Base-by-base conservation (phyloP, 2,888 invertebrate genomes). In the Lydus trimaculatus region DNA sequence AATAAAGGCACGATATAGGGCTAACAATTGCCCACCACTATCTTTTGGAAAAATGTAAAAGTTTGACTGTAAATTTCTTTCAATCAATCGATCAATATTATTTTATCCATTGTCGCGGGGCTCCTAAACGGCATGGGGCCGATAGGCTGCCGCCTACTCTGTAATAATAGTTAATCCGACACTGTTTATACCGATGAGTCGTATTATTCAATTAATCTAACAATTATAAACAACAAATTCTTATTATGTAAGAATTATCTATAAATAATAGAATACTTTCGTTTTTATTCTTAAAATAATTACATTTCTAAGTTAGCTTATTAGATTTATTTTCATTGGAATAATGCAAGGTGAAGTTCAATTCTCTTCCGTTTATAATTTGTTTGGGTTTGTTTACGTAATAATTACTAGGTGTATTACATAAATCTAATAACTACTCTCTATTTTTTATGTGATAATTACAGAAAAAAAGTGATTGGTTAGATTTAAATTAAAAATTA, bases 331-430 rank as follows among this genome's bases (percentile, higher is more conserved):
- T n/a, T n/a, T n/a, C n/a, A n/a, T n/a, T n/a, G n/a, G n/a, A n/a
- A n/a, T n/a, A n/a, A n/a, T n/a, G 5, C 25, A 58, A 64, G 64
- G 64, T 64, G 64, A 64, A 64, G 64, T 64, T 64, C 58, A 64
- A 58, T 58, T 64, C 33, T 36, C 56, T 64, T 64, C 43, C 48
- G 43, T 8, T 31, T 52, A 31, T 58, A 64, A 63, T 13, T 56
- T 58, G 36, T 13, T 31, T n/a, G 5, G 8, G 9, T 23, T 11
- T 15, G 9, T 33, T 23, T 61, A 31, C 58, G 25, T 59, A 31
- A 64, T 31, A 25, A 17, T 65, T 68, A 52, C 1, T 9, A n/a
- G n/a, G n/a, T n/a, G n/a, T n/a, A 23, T 52, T 52, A 52, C 20
- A 52, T 52, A 52, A 52, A 23, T n/a, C 8, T 25, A 48, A 20